These are phyloP conservation scores for Mesocricetus auratus DNA, from an alignment of 2,113 vertebrate species.

Conservation along the genomic window DNA sequence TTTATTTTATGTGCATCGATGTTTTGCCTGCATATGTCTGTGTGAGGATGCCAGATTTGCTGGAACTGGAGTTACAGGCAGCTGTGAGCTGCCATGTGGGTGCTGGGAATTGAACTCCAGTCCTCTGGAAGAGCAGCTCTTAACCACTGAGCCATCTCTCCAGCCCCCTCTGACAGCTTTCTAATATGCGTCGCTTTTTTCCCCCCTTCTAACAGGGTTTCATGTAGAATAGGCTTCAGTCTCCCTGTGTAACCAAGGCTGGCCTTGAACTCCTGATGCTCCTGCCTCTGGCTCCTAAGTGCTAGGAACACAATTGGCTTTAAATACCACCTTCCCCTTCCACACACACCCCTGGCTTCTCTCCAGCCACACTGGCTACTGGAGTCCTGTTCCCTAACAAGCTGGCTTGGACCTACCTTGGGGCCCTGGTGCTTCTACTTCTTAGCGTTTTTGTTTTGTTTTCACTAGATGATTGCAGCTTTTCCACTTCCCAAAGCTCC, in stretches of 20 bases:
- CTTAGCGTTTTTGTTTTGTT: background rate
- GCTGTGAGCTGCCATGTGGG: too few species aligned
- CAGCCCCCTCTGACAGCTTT: background rate
- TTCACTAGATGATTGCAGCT: background rate
- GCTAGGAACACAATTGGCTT: background rate
- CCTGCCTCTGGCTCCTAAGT: background rate
- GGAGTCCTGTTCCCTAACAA: background rate
- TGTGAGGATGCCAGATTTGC: too few species aligned
- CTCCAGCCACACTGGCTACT: background rate
- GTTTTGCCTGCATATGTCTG: too few species aligned
- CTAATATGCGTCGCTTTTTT: background rate
- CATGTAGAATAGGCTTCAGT: background rate
- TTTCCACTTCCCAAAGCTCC: background rate
- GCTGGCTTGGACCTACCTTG: background rate
- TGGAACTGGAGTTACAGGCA: too few species aligned
- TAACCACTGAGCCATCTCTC: too few species aligned
- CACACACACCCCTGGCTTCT: too few species aligned
- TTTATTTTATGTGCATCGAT: too few species aligned
- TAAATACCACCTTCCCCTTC: background rate
- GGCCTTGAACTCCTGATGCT: background rate
- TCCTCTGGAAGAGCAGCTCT: too few species aligned
- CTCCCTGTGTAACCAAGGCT: background rate
- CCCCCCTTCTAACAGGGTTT: background rate
- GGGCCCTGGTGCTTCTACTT: background rate
- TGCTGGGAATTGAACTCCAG: too few species aligned